phyloP scores from a whole-genome alignment of 2,113 vertebrate species.

The Chiloscyllium plagiosum region DNA sequence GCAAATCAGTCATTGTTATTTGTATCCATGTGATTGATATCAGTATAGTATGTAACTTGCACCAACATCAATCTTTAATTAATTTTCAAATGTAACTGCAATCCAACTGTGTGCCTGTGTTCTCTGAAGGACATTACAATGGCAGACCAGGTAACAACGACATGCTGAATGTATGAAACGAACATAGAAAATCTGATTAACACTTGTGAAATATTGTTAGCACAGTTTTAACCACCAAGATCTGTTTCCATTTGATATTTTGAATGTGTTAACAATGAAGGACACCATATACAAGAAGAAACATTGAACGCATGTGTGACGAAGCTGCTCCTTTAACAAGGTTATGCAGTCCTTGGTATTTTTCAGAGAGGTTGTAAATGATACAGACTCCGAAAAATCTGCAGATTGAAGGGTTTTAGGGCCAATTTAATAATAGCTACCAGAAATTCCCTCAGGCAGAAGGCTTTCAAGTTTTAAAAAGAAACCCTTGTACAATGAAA shows the following conservation, averaged over 20 bases:
- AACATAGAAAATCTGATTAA: not conserved
- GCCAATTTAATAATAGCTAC: too few relatives aligned
- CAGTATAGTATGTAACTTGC: not conserved
- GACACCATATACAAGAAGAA: too few relatives aligned
- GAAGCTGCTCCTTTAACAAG: too few relatives aligned
- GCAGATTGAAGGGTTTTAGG: too few relatives aligned
- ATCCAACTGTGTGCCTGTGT: not conserved
- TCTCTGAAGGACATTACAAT: not conserved
- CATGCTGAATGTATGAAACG: not conserved
- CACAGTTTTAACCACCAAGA: not conserved
- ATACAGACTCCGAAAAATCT: too few relatives aligned
- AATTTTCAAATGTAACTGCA: not conserved
- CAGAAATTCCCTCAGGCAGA: too few relatives aligned
- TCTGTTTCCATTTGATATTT: not conserved
- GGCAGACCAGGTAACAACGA: not conserved
- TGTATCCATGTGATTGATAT: not conserved
- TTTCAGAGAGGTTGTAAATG: too few relatives aligned
- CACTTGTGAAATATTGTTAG: not conserved
- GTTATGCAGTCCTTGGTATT: too few relatives aligned
- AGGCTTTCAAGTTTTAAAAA: too few relatives aligned
- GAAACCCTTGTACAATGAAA: too few relatives aligned
- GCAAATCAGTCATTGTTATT: not conserved
- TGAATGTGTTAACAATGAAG: not conserved
- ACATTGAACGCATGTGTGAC: too few relatives aligned
- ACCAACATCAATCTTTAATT: not conserved